Conservation (phyloP, 1,140 invertebrate species). For the Megathymus violae region DNA sequence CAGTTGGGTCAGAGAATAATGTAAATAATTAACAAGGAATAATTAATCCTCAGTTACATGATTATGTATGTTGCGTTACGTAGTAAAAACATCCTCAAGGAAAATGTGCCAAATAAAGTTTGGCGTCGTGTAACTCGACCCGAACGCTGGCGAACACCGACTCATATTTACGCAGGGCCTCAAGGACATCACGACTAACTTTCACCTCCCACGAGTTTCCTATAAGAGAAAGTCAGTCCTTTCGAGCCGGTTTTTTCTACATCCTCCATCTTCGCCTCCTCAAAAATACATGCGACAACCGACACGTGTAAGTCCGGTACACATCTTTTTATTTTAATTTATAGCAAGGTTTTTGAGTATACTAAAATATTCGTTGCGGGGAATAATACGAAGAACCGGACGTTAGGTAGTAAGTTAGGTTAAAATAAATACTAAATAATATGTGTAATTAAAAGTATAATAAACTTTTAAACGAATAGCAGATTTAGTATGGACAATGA, state of each 20-base stretch:
- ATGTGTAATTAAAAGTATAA: too few species aligned
- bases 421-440: too few species aligned
- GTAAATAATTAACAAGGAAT: too few species aligned
- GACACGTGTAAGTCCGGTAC: constrained; percentile 15
- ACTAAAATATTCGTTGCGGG: too few species aligned
- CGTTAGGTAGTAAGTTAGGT: too few species aligned
- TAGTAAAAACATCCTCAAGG: not conserved
- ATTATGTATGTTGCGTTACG: not conserved
- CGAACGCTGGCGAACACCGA: constrained; percentile 10
- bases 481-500: not conserved
- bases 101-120: constrained; percentile 12
- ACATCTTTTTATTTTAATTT: constrained; percentile 10
- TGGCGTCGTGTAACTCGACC: constrained; percentile 15
- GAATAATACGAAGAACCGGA: too few species aligned
- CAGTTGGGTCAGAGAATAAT: too few species aligned
- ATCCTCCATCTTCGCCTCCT: constrained; percentile 40
- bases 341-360: not conserved
- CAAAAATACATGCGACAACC: constrained; percentile 28
- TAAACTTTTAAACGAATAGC: not conserved
- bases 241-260: constrained; percentile 42
- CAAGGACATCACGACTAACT: constrained; percentile 64
- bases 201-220: constrained; percentile 60
- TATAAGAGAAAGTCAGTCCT: constrained; percentile 61
- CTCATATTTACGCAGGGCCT: constrained; percentile 40
- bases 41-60: too few species aligned